Percentiles rank a stretch among this genome's conserved stretches.
phyloP scores from a whole-genome alignment of 2,797 vertebrate species.

The Rhinatrema bivittatum region DNA sequence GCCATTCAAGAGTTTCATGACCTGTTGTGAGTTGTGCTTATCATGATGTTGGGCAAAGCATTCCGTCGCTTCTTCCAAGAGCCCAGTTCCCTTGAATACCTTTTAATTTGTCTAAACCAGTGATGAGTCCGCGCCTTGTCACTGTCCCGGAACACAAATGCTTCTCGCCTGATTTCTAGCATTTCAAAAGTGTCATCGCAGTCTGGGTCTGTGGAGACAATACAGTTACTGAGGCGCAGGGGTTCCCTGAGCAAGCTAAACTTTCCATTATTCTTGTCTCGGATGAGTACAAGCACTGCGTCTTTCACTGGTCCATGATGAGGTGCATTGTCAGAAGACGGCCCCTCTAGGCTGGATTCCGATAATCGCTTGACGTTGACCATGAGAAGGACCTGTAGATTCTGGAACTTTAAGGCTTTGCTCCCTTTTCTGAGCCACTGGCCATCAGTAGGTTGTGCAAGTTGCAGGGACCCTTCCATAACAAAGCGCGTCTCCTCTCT shows the following conservation, averaged over 20 bases:
- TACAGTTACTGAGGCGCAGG: conserved; percentile 77
- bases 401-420: conserved; percentile 84
- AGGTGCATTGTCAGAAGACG: conserved; percentile 11
- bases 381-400: conserved; percentile 82
- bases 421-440: conserved; percentile 88
- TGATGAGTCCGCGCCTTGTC: conserved; percentile 81
- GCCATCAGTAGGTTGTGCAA: conserved; percentile 78
- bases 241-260: conserved; percentile 81
- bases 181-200: conserved; percentile 85
- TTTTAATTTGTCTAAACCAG: conserved; percentile 82
- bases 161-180: conserved; percentile 80
- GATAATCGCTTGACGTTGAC: conserved; percentile 60
- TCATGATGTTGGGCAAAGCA: conserved; percentile 89
- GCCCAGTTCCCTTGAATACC: conserved; percentile 74
- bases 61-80: conserved; percentile 84
- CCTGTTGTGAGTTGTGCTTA: conserved; percentile 71
- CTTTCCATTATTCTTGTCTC: conserved; percentile 86
- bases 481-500: conserved; percentile 78
- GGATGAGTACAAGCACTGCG: conserved; percentile 78
- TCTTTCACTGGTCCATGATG: conserved; percentile 74
- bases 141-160: conserved; percentile 78
- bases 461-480: conserved; percentile 82
- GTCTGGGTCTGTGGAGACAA: conserved; percentile 78
- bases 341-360: conserved; percentile 42
- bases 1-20: conserved; percentile 60